phyloP scores from a whole-genome alignment of 1,140 invertebrate species.

The Drosophila serrata region DNA sequence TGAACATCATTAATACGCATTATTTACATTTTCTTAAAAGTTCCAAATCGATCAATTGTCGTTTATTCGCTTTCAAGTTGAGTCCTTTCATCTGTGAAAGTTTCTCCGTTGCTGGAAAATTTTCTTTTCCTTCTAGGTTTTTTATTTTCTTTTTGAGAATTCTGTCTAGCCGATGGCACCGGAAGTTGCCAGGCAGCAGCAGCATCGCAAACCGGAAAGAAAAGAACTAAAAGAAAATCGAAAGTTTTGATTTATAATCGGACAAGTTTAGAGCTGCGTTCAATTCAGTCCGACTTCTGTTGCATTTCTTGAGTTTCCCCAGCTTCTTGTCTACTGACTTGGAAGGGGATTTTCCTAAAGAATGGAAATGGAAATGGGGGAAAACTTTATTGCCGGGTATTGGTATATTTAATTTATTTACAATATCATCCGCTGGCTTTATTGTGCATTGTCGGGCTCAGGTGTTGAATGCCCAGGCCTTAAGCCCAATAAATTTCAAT shows the following conservation, averaged over 20 bases:
- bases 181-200: constrained; percentile 54
- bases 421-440: constrained; percentile 36
- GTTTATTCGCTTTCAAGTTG: constrained; percentile 60
- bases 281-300: constrained; percentile 32
- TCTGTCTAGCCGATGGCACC: constrained; percentile 63
- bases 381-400: constrained; percentile 20
- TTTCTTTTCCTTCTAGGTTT: constrained; percentile 15
- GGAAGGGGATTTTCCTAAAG: constrained; percentile 18
- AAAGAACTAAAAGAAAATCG: constrained; percentile 55
- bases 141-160: constrained; percentile 15
- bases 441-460: constrained; percentile 17
- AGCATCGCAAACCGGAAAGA: constrained; percentile 27
- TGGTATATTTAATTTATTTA: constrained; percentile 43
- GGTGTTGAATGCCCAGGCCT: constrained; percentile 31
- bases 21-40: constrained; percentile 49
- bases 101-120: constrained; percentile 32
- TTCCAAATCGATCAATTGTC: constrained; percentile 73
- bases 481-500: constrained; percentile 60
- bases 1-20: constrained; percentile 61
- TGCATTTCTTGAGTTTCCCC: constrained; percentile 24
- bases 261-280: constrained; percentile 67
- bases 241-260: constrained; percentile 80
- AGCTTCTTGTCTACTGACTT: constrained; percentile 9
- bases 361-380: constrained; percentile 13
- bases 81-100: constrained; percentile 46